phyloP scores from a whole-genome alignment of 2,113 vertebrate species.

The Petrocephalus zakoni region DNA sequence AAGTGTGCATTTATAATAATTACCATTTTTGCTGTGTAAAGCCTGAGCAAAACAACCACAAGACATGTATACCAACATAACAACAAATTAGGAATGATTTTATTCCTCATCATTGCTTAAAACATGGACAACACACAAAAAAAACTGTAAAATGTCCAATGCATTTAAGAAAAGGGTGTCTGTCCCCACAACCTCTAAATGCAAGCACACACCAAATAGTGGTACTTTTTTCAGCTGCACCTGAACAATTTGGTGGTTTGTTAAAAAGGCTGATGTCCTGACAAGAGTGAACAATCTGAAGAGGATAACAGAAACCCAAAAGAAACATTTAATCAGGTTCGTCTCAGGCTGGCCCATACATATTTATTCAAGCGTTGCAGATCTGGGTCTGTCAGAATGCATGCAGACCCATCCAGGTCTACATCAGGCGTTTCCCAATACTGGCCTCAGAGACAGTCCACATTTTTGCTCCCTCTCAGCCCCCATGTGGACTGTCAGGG shows the following conservation, averaged over 20 bases:
- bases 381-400: neutral
- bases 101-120: conserved; percentile 1
- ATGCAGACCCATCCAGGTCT: neutral
- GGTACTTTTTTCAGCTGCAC: neutral
- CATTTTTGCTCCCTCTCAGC: neutral
- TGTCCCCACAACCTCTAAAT: neutral
- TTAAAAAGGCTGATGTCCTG: neutral
- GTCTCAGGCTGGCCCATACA: neutral
- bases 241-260: neutral
- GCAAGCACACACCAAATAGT: neutral
- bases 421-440: neutral
- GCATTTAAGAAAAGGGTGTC: neutral
- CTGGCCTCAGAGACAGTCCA: neutral
- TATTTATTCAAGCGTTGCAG: neutral
- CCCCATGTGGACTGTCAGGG: neutral
- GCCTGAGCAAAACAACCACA: neutral
- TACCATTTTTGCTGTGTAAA: neutral
- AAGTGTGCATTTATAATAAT: neutral
- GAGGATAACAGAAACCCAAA: neutral
- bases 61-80: neutral
- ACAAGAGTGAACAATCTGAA: neutral
- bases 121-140: neutral
- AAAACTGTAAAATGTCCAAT: neutral
- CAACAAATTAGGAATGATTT: neutral
- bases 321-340: neutral